Base-by-base conservation (phyloP, 2,113 vertebrate species). In the Hiodon alosoides region DNA sequence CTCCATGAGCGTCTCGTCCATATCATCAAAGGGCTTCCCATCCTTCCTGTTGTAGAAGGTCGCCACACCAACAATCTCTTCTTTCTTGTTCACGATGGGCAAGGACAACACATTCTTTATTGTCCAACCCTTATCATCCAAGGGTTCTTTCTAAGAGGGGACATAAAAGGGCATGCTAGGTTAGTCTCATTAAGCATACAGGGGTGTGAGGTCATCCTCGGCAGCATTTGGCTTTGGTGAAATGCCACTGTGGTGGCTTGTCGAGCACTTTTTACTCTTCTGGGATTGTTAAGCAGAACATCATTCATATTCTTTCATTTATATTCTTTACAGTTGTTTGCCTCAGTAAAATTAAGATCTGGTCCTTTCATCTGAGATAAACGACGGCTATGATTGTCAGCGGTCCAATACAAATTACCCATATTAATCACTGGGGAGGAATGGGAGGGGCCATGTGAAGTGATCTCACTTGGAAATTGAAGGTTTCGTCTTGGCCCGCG, bases 21-120 rank as follows among this genome's bases (percentile, higher is more conserved):
- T 94, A 75, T 99, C 96, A 1, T 98, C 97, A 74, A 99, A 99
- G 0, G 96, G 96, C 81, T 98, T 99, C 77, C 95, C 96, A 5
- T 99, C 96, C 79, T 98, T 98, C 87, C 97, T 93, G 87, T 98
- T 98, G 84, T 95, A 98, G 87, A 99, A 99, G 0, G 96, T 99
- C 14, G 96, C 96, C 51, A 98, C 95, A 0, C 96, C 97, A 82
- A 98, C 95, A 1, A 98, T 98, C 89, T 98, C 96, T 81, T 99
- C 97, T 76, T 93, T 98, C 87, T 98, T 99, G 88, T 98, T 99
- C 80, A 98, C 95, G 17, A 99, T 97, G 68, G 97, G 97, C 93
- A 98, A 86, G 4, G 96, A 98, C 55, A 99, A 91, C 72, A 98
- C 94, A 0, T 98, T 98, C 90, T 93, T 97, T 82, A 98, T 87